phyloP scores from a whole-genome alignment of 2,113 vertebrate genomes.

The Mungos mungo region DNA sequence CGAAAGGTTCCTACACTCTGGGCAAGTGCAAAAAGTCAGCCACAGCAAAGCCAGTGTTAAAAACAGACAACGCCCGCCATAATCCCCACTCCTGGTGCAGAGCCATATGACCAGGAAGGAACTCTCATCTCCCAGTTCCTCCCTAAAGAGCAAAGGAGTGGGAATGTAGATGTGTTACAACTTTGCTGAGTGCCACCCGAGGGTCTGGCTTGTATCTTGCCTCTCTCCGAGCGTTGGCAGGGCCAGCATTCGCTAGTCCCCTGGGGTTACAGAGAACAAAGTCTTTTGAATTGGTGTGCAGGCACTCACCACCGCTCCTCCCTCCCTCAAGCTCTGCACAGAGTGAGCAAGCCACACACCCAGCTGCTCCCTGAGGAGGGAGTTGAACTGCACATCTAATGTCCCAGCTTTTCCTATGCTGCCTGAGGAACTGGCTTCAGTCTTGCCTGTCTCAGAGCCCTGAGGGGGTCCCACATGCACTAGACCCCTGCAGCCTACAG shows the following conservation, averaged over 20 bases:
- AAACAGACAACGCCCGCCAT: neutral
- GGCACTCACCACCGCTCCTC: rapidly evolving
- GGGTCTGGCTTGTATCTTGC: neutral
- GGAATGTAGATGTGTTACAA: neutral
- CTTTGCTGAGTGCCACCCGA: neutral
- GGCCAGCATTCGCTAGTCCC: neutral
- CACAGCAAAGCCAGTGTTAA: neutral
- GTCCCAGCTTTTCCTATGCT: neutral
- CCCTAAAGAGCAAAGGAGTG: neutral
- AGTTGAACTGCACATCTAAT: no score
- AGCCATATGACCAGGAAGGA: neutral
- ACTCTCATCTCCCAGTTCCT: neutral
- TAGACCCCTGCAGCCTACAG: neutral
- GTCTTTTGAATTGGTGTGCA: rapidly evolving
- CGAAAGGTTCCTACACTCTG: neutral
- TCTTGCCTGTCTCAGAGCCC: neutral
- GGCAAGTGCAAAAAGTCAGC: neutral
- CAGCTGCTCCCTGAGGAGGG: neutral
- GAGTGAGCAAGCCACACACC: neutral
- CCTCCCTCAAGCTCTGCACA: neutral
- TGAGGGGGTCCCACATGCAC: no score
- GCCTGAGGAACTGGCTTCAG: neutral
- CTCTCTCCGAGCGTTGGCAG: neutral
- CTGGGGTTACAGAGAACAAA: neutral
- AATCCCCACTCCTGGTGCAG: rapidly evolving